Conservation (phyloP, 2,888 invertebrate species). For the Trimorus sp. region DNA sequence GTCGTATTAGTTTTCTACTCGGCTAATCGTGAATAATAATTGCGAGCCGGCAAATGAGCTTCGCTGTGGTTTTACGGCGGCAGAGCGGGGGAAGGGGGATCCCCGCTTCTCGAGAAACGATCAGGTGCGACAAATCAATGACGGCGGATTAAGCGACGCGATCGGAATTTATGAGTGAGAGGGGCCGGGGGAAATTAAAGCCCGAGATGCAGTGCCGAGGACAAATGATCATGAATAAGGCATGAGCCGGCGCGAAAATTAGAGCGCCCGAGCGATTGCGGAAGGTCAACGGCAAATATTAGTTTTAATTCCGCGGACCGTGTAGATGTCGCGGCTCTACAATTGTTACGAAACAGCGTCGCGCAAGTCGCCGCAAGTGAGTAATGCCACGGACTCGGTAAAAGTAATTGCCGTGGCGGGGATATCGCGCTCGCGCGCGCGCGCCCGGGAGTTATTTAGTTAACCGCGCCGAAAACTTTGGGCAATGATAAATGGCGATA, state of each 20-base stretch:
- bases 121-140: constrained; percentile 44
- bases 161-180: constrained; percentile 50
- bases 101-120: constrained; percentile 27
- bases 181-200: constrained; percentile 49
- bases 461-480: constrained; percentile 24
- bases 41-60: constrained; percentile 50
- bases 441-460: too few species aligned
- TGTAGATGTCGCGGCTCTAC: constrained; percentile 35
- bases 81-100: too few species aligned
- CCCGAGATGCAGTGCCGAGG: constrained; percentile 42
- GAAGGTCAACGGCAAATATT: constrained; percentile 52
- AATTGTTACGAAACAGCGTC: constrained; percentile 30
- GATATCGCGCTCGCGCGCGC: too few species aligned
- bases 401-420: too few species aligned
- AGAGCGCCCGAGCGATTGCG: constrained; percentile 26
- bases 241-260: constrained; percentile 32
- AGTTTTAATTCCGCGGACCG: constrained; percentile 46
- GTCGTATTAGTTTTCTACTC: constrained; percentile 71
- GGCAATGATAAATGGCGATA: constrained; percentile 53
- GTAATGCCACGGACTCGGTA: too few species aligned
- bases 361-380: too few species aligned
- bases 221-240: constrained; percentile 55
- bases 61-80: not conserved
- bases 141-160: constrained; percentile 33
- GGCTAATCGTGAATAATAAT: constrained; percentile 73